These are phyloP conservation scores for Octopus sinensis DNA, from an alignment of 1,140 invertebrate genomes.

Conservation along the genomic window DNA sequence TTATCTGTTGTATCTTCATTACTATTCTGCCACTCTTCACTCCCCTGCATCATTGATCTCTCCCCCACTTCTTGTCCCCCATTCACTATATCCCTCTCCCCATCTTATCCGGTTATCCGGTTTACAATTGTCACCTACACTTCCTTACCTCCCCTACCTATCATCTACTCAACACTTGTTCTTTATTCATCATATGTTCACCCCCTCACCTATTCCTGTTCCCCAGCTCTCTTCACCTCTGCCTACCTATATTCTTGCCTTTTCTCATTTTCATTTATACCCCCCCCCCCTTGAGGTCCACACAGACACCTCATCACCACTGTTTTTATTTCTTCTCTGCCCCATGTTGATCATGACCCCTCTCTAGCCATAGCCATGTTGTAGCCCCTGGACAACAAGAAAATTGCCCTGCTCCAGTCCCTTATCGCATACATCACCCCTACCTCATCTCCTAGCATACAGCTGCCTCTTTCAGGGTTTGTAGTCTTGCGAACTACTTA, in stretches of 20 bases:
- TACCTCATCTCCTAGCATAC: no score
- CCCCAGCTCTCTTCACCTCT: background rate
- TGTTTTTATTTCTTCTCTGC: no score
- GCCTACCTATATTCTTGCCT: background rate
- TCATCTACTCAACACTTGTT: background rate
- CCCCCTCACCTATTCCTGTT: background rate
- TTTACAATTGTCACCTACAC: background rate
- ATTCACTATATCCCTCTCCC: background rate
- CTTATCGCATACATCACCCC: no score
- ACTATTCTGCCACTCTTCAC: background rate
- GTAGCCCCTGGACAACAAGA: no score
- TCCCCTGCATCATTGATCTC: background rate
- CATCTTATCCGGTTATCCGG: background rate
- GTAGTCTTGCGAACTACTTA: no score
- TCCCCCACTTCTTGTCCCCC: background rate
- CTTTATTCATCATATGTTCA: background rate
- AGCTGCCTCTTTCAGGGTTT: no score
- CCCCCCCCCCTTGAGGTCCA: background rate
- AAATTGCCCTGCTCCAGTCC: no score
- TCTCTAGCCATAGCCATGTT: no score
- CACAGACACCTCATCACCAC: no score
- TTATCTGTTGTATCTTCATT: background rate
- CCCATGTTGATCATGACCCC: no score
- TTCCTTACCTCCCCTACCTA: background rate
- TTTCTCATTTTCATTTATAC: background rate